Percentiles rank a stretch among this genome's conserved stretches.
These are phyloP conservation scores for Caenorhabditis remanei DNA, from an alignment of 1,140 invertebrate species.

Conservation along the genomic window DNA sequence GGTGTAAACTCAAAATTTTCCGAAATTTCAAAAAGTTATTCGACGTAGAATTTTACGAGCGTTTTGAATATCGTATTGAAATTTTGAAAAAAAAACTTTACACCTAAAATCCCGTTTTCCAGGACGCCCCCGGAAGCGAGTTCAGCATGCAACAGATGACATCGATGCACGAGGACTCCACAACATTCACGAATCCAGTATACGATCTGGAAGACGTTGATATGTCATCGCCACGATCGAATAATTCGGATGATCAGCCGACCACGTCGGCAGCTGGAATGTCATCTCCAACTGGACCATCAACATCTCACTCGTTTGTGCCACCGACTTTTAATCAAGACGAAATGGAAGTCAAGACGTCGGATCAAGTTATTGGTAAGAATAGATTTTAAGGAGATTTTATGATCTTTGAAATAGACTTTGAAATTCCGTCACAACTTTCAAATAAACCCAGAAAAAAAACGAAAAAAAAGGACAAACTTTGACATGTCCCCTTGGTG, in stretches of 20 bases:
- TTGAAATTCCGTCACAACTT: background rate
- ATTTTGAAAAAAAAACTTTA: too few species aligned
- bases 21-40: background rate
- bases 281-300: background rate
- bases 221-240: slow-evolving; percentile 42
- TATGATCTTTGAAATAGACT: background rate
- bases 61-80: too few species aligned
- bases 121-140: slow-evolving; percentile 68
- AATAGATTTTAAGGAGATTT: too few species aligned
- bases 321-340: slow-evolving; percentile 35
- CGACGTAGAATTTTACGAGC: too few species aligned
- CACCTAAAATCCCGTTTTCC: too few species aligned
- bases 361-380: slow-evolving; percentile 21
- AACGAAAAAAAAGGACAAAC: too few species aligned
- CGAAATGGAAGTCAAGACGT: background rate
- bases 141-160: slow-evolving; percentile 72
- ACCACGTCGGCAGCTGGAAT: slow-evolving; percentile 48
- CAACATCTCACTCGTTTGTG: background rate
- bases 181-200: slow-evolving; percentile 77
- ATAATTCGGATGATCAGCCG: slow-evolving; percentile 18
- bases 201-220: slow-evolving; percentile 72
- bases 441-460: too few species aligned
- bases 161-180: slow-evolving; percentile 61
- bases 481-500: too few species aligned
- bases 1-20: background rate